phyloP scores from a whole-genome alignment of 2,888 invertebrate genomes.

The Trachelus troglodyta region DNA sequence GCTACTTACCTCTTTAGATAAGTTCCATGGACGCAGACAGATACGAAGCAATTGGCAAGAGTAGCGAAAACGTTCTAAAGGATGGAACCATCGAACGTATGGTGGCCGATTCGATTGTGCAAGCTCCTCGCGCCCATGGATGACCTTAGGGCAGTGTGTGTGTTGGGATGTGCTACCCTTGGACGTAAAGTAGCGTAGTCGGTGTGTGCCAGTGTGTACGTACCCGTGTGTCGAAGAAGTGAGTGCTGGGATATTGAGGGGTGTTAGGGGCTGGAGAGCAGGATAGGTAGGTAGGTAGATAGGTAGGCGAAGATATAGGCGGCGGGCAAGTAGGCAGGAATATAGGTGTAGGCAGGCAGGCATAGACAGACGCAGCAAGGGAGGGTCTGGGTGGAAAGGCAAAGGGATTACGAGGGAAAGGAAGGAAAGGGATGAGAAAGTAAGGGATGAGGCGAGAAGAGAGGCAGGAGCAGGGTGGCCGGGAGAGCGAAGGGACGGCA shows the following conservation, averaged over 20 bases:
- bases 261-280: too few species aligned
- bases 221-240: too few species aligned
- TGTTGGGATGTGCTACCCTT: not conserved
- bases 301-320: too few species aligned
- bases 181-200: not conserved
- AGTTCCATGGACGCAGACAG: too few species aligned
- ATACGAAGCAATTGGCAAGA: too few species aligned
- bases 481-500: not conserved
- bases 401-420: slow-evolving; percentile 12
- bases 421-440: slow-evolving; percentile 12
- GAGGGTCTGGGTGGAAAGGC: slow-evolving; percentile 8
- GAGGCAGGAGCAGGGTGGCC: slow-evolving; percentile 15
- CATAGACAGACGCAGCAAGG: slow-evolving; percentile 5
- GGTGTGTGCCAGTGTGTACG: too few species aligned
- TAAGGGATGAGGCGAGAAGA: slow-evolving; percentile 14
- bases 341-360: slow-evolving; percentile 15
- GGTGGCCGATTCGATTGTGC: slow-evolving; percentile 24
- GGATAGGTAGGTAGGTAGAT: too few species aligned
- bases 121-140: slow-evolving; percentile 17
- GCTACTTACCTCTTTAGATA: too few species aligned
- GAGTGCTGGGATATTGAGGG: too few species aligned
- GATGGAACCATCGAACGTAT: slow-evolving; percentile 17
- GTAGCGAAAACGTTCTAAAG: not conserved
- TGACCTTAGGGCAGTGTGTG: slow-evolving; percentile 1
- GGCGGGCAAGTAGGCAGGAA: not conserved